Base-by-base conservation (phyloP, 2,113 vertebrate species). In the Leiothrix lutea region DNA sequence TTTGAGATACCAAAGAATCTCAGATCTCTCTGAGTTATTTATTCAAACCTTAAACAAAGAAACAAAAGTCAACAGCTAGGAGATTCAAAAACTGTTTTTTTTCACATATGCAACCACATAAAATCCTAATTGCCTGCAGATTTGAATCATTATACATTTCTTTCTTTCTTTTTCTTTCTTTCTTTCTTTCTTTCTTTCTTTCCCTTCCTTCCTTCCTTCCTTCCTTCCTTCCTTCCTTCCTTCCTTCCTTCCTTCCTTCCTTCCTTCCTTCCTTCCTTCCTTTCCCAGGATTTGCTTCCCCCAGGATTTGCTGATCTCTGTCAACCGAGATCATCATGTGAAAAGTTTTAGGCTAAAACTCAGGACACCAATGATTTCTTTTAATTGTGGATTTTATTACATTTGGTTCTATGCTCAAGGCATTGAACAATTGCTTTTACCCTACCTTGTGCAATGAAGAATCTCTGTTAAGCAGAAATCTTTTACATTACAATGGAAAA, bases 41-140 rank as follows among this genome's bases (percentile, higher is more conserved):
- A 64, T 78, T 91, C 64, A 81, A 78, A 80, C 9, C 21, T 54
- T 77, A 78, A 91, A 80, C 33, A 86, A 78, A 84, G 50, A 83
- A 88, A 86, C 24, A 82, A 65, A 92, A 48, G 24, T 69, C 40
- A 90, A 72, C 31, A 66, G 38, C 29, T 33, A 78, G 16, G 35
- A 91, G 77, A 83, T 80, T 65, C 44, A 24, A 25, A 48, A 93
- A 69, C 26, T 67, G 38, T 14, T 36, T 90, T 45, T 45, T 56
- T 94, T 50, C 48, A 65, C 36, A n/a, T 36, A 25, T 5, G 15
- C 33, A 81, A 54, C 28, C 40, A 53, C 19, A 60, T 56, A 17
- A 77, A 53, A 80, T 73, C 54, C 45, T 77, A n/a, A 23, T 56
- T 82, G 62, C 44, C 44, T 44, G 40, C 22, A 66, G 38, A 45